Evolutionary conservation across 1,140 invertebrate genomes (phyloP), one percentile per base, ranked within the genome.

Genomic region (Aphelinus atriplicis): DNA sequence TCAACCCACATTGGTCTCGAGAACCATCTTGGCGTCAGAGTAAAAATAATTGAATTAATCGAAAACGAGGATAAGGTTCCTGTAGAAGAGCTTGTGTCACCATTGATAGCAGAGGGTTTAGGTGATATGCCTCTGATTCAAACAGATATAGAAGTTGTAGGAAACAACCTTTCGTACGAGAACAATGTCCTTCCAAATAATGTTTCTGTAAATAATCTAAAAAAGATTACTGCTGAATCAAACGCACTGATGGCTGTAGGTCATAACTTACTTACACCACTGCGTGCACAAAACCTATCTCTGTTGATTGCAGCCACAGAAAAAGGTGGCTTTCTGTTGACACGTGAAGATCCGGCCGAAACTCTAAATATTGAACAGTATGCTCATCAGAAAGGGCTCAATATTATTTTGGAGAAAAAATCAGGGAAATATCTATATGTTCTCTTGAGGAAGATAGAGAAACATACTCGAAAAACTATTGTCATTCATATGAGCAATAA

Each of bases 1-100:
- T 85, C 91, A 56, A 86, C 92, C 3, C 94, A 98, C 80, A 82
- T 96, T 1, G 90, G 92, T 0, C 82, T 97, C 0, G 97, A 98
- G 83, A 97, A 97, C 84, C 83, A 90, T 48, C 82, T 89, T 45
- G 87, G 85, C 0, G 89, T 90, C 46, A 94, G 93, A 85, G 87
- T 97, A 0, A 95, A 93, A 78, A 90, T 92, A 2, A 87, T 95
- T 3, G 95, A 97, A 84, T 78, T 90, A 1, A 75, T 90, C 1
- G 89, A 92, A 66, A 85, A 87, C 5, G 88, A 90, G 78, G 88
- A 90, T 26, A 87, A 89, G 62, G 78, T 84, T 47, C 74, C 89
- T 9, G 26, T 26, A 26, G 86, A 94, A 3, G 81, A 86, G 53
- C 81, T 90, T 2, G 83, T 94, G 1, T 89, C 86, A 63, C 80